Base-by-base conservation (phyloP, 1,140 invertebrate species). In the Euura lappo region DNA sequence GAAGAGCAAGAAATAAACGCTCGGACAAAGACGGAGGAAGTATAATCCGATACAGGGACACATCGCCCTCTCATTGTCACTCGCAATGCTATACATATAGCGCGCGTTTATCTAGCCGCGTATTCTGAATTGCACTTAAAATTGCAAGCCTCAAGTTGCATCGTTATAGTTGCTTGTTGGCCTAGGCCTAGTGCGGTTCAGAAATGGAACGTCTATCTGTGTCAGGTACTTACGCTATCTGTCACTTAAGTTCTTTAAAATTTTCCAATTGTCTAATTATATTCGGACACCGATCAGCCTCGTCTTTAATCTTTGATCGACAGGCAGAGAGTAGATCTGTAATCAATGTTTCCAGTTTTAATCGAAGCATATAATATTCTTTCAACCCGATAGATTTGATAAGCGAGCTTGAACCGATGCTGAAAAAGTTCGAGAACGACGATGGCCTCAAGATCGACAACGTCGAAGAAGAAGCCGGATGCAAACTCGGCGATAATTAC, bases 401-500 rank as follows among this genome's bases (percentile, higher is more conserved):
- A 60, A 60, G 51, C 51, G 69, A 78, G 13, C 77, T 75, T 13
- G 71, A 80, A 68, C 68, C 45, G 5, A 69, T 87, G 4, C 47
- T 89, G 68, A 74, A 81, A 44, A 74, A 78, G 2, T 77, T 72
- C n/a, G 83, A 88, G 66, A 78, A 81, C 2, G 86, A 88, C 67
- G 73, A 80, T 3, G 71, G 75, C 10, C 75, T 89, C 4, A 71
- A 72, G 11, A 77, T 89, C 7, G 65, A 68, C 10, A 51, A 81
- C n/a, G 76, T 80, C 0, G 74, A 79, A 11, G 74, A 84, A 4
- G 77, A 74, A 10, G 76, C 79, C 11, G 84, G 83, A 0, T 80
- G 77, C 28, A 84, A 83, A 44, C 28, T 71, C 5, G 86, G 87
- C 2, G 84, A 87, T 67, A 88, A 88, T 71, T 87, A 85, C 71